Percentiles rank a stretch among this genome's conserved stretches.
Evolutionary conservation across 2,113 vertebrate species (phyloP).

Genomic region (Datnioides undecimradiatus): DNA sequence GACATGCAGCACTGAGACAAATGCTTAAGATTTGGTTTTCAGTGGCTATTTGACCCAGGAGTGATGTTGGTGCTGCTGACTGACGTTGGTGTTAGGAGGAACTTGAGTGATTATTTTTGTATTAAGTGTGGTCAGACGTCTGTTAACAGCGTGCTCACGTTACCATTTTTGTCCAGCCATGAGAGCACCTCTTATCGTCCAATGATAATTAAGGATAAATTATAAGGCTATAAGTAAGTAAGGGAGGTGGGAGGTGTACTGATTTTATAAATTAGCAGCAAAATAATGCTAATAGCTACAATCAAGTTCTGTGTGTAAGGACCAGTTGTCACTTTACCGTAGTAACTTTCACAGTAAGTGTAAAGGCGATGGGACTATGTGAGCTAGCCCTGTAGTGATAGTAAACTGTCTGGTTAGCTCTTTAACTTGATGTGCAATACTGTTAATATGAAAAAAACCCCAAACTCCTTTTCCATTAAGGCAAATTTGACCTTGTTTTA

Average conservation of each 20-base stretch:
- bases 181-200: conserved; percentile 25
- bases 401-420: conserved; percentile 61
- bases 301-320: conserved; percentile 57
- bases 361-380: conserved; percentile 59
- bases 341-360: conserved; percentile 66
- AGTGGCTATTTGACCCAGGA: conserved; percentile 14
- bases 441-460: conserved; percentile 51
- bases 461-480: conserved; percentile 44
- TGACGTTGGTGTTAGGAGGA: conserved; percentile 23
- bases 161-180: conserved; percentile 23
- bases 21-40: background rate
- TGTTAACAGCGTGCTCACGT: conserved; percentile 21
- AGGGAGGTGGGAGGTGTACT: conserved; percentile 42
- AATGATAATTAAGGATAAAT: conserved; percentile 33
- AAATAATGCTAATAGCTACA: conserved; percentile 59
- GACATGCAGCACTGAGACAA: conserved; percentile 3
- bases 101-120: conserved; percentile 24
- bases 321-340: conserved; percentile 60
- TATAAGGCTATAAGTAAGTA: conserved; percentile 43
- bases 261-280: conserved; percentile 58
- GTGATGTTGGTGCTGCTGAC: conserved; percentile 31
- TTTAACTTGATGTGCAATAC: conserved; percentile 74
- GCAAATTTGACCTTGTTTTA: conserved; percentile 56
- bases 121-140: conserved; percentile 20
- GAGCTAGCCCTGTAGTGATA: conserved; percentile 63